Conservation (phyloP, 2,113 vertebrate genomes). For the Zosterops lateralis region DNA sequence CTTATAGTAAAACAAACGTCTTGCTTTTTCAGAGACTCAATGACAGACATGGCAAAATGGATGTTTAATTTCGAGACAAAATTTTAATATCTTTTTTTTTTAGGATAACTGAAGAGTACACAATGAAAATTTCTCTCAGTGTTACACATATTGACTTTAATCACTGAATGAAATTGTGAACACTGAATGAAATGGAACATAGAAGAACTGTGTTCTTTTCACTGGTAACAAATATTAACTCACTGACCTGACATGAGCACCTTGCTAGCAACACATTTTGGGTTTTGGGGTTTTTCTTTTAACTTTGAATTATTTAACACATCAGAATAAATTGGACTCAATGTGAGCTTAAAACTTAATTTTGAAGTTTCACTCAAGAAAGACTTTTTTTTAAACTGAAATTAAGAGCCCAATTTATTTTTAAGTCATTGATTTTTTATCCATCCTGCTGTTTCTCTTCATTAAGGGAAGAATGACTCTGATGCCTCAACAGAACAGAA, state of each 20-base stretch:
- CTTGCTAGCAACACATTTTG: not conserved
- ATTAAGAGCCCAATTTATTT: constrained; percentile 42
- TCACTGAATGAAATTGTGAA: not conserved
- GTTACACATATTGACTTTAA: not conserved
- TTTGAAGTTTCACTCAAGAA: constrained; percentile 12
- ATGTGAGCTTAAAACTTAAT: not conserved
- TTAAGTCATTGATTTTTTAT: constrained; percentile 48
- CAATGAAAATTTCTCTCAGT: not conserved
- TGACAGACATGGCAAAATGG: not conserved
- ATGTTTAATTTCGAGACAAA: not conserved
- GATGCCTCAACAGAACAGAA: constrained; percentile 38
- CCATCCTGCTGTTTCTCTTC: constrained; percentile 47
- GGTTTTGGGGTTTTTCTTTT: not conserved
- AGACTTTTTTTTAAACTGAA: not conserved
- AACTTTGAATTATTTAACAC: not conserved
- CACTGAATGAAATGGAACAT: not conserved
- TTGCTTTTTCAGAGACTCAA: not conserved
- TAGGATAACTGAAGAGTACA: not conserved
- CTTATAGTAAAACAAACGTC: not conserved
- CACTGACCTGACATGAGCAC: not conserved
- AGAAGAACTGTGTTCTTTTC: not conserved
- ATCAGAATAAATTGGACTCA: constrained; percentile 6
- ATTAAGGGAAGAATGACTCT: constrained; percentile 37
- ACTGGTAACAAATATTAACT: not conserved
- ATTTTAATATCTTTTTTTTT: not conserved